Evolutionary conservation across 2,797 vertebrate genomes (phyloP).

Genomic region (Rhadinocentrus ornatus): DNA sequence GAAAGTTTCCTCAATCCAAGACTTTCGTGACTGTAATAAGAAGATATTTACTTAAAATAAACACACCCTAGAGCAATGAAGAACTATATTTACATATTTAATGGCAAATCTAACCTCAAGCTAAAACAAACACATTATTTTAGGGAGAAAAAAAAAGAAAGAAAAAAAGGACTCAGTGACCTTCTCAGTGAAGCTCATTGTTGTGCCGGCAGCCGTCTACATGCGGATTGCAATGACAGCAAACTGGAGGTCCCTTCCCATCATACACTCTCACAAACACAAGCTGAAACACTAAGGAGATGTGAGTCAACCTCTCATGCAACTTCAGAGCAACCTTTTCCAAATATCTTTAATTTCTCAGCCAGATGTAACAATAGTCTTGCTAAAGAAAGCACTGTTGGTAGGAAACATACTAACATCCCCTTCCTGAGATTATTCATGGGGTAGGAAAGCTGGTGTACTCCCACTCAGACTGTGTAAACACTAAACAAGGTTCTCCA

Average conservation of each 20-base stretch:
- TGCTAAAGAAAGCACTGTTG: conserved; percentile 35
- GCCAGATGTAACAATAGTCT: conserved; percentile 61
- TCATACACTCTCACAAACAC: conserved; percentile 19
- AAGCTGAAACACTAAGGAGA: conserved; percentile 13
- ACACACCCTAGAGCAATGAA: conserved; percentile 2
- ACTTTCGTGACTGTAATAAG: conserved; percentile 83
- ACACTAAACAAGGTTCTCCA: conserved; percentile 24
- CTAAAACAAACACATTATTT: conserved; percentile 15
- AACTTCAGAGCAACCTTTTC: conserved; percentile 9
- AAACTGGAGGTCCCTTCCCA: conserved; percentile 12
- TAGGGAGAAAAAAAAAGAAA: conserved; percentile 14
- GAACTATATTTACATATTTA: not conserved
- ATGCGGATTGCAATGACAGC: conserved; percentile 3
- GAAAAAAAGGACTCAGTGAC: conserved; percentile 31
- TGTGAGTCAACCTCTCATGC: conserved; percentile 12
- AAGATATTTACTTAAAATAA: conserved; percentile 28
- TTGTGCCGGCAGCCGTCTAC: conserved; percentile 19
- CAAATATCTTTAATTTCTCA: conserved; percentile 28
- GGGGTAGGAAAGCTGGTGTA: conserved; percentile 17
- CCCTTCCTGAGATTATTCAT: conserved; percentile 67
- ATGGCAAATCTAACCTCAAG: conserved; percentile 10
- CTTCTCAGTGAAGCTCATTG: conserved; percentile 64
- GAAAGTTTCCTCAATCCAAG: conserved; percentile 93
- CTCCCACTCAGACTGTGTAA: conserved; percentile 34
- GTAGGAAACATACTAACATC: conserved; percentile 70